phyloP scores from a whole-genome alignment of 2,888 invertebrate species.

The Cistogaster globosa region DNA sequence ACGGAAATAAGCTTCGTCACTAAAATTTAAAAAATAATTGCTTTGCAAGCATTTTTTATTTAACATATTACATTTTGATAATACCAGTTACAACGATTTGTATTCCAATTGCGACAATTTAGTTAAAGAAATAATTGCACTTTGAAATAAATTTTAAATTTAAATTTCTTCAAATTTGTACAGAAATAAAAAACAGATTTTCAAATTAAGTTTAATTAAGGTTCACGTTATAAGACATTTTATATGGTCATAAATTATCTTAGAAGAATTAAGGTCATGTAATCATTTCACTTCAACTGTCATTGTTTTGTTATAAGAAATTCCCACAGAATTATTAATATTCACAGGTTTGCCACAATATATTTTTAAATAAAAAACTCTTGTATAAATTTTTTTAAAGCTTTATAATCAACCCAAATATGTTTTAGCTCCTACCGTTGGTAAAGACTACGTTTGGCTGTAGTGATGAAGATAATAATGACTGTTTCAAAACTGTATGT shows the following conservation, averaged over 20 bases:
- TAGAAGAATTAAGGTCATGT: conserved; percentile 44
- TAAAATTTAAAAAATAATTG: too few species aligned
- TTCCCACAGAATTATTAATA: conserved; percentile 34
- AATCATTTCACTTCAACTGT: conserved; percentile 19
- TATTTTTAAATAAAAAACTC: conserved; percentile 3
- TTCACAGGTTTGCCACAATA: conserved; percentile 15
- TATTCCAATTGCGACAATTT: too few species aligned
- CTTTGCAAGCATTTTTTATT: too few species aligned
- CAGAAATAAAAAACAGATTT: background rate
- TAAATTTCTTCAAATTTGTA: background rate
- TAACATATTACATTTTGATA: too few species aligned
- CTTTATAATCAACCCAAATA: conserved; percentile 12
- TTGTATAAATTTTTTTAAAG: conserved; percentile 18
- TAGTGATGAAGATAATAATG: conserved; percentile 21
- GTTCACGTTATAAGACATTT: background rate
- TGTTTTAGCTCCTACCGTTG: background rate
- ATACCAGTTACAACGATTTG: too few species aligned
- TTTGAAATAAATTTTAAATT: too few species aligned
- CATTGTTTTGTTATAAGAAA: conserved; percentile 30
- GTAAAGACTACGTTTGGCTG: conserved; percentile 2
- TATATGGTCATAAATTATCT: background rate
- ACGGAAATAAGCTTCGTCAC: too few species aligned
- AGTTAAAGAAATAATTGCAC: too few species aligned
- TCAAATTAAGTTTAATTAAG: background rate
- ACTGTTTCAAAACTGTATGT: conserved; percentile 12